Percentiles rank a stretch among this genome's conserved stretches.
Evolutionary conservation across 2,113 vertebrate species (phyloP).

Genomic region (Monopterus albus): DNA sequence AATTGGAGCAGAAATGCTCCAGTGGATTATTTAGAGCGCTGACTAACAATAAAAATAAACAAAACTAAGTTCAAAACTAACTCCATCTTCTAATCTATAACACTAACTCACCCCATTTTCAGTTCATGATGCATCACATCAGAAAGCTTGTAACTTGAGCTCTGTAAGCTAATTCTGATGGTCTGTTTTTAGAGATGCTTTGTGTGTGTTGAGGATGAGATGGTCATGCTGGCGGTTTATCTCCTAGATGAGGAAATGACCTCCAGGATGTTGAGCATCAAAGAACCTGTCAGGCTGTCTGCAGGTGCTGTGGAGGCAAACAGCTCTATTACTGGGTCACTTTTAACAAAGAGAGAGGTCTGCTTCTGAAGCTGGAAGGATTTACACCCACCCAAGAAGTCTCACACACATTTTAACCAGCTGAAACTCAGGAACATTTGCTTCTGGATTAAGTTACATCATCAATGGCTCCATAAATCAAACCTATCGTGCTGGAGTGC

Average conservation of each 20-base stretch:
- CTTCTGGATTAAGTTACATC: conserved; percentile 27
- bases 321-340: conserved; percentile 15
- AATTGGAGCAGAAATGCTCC: background rate
- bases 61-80: too few relatives aligned
- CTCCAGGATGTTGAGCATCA: conserved; percentile 28
- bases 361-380: conserved; percentile 44
- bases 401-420: background rate
- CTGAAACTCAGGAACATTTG: conserved; percentile 14
- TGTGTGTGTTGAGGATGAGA: background rate
- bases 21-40: conserved; percentile 3
- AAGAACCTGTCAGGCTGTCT: conserved; percentile 39
- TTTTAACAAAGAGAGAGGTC: conserved; percentile 14
- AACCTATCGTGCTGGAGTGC: background rate
- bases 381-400: conserved; percentile 25
- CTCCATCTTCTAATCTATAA: background rate
- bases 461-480: conserved; percentile 19
- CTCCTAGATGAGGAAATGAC: conserved; percentile 27
- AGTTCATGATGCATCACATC: background rate
- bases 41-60: background rate
- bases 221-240: conserved; percentile 5
- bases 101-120: background rate
- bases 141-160: conserved; percentile 1
- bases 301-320: conserved; percentile 50
- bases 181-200: background rate
- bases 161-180: background rate